phyloP scores from a whole-genome alignment of 2,888 invertebrate genomes.

The Eupithecia centaureata region DNA sequence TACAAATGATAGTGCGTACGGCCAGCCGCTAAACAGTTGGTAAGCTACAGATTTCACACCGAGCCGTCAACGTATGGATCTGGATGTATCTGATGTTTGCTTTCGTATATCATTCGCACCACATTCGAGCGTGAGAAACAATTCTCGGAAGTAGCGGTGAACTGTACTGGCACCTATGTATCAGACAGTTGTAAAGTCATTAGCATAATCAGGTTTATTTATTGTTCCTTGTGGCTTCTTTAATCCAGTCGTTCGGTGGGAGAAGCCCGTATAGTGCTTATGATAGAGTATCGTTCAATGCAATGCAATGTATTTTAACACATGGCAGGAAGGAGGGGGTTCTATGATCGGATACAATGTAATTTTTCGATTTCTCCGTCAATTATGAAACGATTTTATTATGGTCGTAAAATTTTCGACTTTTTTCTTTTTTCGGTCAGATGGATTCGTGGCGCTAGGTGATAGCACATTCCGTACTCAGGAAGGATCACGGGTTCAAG shows the following conservation, averaged over 20 bases:
- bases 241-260: neutral
- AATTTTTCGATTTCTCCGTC: too few relatives aligned
- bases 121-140: constrained; percentile 77
- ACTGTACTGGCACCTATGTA: constrained; percentile 74
- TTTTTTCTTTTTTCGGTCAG: too few relatives aligned
- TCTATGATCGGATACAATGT: too few relatives aligned
- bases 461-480: too few relatives aligned
- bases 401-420: too few relatives aligned
- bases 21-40: constrained; percentile 80
- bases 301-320: neutral
- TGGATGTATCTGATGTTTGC: constrained; percentile 81
- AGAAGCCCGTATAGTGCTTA: neutral
- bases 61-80: constrained; percentile 83
- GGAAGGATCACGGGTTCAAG: too few relatives aligned
- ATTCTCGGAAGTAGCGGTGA: constrained; percentile 73
- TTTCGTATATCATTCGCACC: constrained; percentile 81
- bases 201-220: constrained; percentile 43
- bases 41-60: constrained; percentile 84
- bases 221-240: constrained; percentile 12
- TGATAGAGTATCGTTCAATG: neutral
- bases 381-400: too few relatives aligned
- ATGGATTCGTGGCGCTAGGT: too few relatives aligned
- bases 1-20: constrained; percentile 82
- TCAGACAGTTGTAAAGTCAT: constrained; percentile 55
- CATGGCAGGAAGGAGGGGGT: too few relatives aligned